Evolutionary conservation across 2,888 invertebrate genomes (phyloP), one percentile per base, ranked within the genome.

Genomic region (Sabatieria punctata): DNA sequence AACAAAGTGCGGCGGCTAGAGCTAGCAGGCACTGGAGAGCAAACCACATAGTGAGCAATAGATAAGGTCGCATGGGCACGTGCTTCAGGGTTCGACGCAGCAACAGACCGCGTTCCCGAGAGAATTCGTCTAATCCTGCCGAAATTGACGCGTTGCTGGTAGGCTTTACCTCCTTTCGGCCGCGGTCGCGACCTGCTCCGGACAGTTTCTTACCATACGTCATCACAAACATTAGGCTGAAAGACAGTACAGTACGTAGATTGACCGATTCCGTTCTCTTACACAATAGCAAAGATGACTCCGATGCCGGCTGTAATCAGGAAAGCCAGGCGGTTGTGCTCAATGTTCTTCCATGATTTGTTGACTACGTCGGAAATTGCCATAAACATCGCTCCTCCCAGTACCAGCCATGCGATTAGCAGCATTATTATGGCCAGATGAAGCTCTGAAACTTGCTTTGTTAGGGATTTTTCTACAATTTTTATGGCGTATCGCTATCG

Each of bases 1-100:
- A 2, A 22, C 22, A 2, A 4, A 44, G 3, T 2, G 44, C 37
- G 18, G 26, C 37, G 4, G 26, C 36, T 8, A 44, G 26, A 2
- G 35, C 37, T 15, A 37, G n/a, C 2, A 36, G 15, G 21, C 44
- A 37, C 26, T 44, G 44, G 22, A 44, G 19, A 2, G 23, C 26
- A n/a, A 44, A 37, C 44, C 44, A 44, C 4, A 44, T 2, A 3
- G 37, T 37, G 22, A 44, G 21, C 2, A 26, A 1, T 2, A 23
- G 4, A 18, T 44, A 44, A 2, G 44, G 44, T 2, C 38, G 44
- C 24, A 37, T 44, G 18, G 44, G 44, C 18, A 44, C 19, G 38
- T 44, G 44, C 15, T 37, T 44, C 37, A 44, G 38, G 44, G 44
- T 37, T 18, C 44, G 44, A 13, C 44, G 37, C 18, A 44, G 44